Evolutionary conservation across 2,113 vertebrate genomes (phyloP).

Genomic region (Canis aureus): DNA sequence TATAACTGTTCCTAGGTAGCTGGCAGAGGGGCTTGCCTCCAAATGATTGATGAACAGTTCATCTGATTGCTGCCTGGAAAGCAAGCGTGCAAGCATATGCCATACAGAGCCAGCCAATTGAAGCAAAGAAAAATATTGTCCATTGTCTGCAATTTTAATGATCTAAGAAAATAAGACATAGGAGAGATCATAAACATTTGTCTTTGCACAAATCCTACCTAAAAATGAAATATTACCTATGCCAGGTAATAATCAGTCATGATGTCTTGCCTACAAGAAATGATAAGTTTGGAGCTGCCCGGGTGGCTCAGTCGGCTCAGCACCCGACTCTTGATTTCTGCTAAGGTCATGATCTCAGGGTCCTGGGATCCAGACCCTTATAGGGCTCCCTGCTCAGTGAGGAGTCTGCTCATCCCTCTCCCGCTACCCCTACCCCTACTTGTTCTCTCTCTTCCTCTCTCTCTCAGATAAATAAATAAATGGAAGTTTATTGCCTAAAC

Average conservation of each 20-base stretch:
- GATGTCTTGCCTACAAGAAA: constrained; percentile 38
- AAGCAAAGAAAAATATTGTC: constrained; percentile 36
- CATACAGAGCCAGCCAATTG: background rate
- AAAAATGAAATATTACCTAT: constrained; percentile 50
- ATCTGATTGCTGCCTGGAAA: constrained; percentile 7
- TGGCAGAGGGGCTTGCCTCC: constrained; percentile 7
- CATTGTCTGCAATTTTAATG: constrained; percentile 38
- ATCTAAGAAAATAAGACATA: background rate
- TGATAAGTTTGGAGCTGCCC: background rate
- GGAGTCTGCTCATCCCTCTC: background rate
- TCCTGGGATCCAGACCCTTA: background rate
- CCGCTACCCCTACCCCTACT: background rate
- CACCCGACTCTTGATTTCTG: background rate
- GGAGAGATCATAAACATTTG: background rate
- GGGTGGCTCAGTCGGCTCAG: background rate
- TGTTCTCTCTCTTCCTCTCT: background rate
- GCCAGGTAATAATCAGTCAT: background rate
- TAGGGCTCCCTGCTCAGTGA: background rate
- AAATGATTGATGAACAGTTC: constrained; percentile 21
- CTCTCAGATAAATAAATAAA: background rate
- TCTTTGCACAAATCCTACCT: constrained; percentile 26
- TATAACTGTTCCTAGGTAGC: constrained; percentile 20
- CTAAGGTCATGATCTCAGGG: background rate
- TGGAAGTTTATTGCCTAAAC: background rate
- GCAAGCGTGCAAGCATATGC: background rate